phyloP scores from a whole-genome alignment of 2,797 vertebrate species.

The Diplodus sargus region DNA sequence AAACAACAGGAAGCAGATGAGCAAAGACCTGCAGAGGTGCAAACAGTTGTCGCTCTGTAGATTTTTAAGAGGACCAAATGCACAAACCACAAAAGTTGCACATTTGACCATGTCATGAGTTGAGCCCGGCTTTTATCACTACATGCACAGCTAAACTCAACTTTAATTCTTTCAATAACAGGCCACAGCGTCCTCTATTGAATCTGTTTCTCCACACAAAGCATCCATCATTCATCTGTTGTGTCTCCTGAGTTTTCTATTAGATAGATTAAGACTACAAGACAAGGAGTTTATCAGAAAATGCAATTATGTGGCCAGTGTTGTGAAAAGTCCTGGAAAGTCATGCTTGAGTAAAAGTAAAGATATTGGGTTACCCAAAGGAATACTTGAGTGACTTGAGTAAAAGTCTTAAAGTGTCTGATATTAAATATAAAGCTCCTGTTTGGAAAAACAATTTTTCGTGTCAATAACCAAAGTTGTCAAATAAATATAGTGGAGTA shows the following conservation, averaged over 20 bases:
- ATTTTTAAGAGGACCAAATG: not conserved
- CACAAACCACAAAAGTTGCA: not conserved
- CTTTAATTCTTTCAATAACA: not conserved
- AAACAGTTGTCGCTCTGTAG: not conserved
- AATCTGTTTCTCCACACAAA: not conserved
- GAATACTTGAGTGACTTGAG: too few species aligned
- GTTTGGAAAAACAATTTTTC: too few species aligned
- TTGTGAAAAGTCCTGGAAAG: too few species aligned
- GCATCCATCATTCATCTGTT: not conserved
- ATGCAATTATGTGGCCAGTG: not conserved
- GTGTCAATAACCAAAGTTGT: too few species aligned
- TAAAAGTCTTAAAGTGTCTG: too few species aligned
- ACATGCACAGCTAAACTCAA: not conserved
- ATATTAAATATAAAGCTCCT: too few species aligned
- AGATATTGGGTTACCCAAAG: too few species aligned
- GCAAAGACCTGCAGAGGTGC: not conserved
- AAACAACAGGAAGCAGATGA: not conserved
- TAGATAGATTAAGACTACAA: not conserved
- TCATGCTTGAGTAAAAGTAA: too few species aligned
- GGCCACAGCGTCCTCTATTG: not conserved
- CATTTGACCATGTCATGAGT: not conserved
- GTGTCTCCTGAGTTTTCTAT: not conserved
- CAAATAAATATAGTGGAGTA: too few species aligned
- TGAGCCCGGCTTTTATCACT: not conserved
- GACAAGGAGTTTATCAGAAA: not conserved